Evolutionary conservation across 2,888 invertebrate genomes (phyloP).

Genomic region (Ophion obscuratus): DNA sequence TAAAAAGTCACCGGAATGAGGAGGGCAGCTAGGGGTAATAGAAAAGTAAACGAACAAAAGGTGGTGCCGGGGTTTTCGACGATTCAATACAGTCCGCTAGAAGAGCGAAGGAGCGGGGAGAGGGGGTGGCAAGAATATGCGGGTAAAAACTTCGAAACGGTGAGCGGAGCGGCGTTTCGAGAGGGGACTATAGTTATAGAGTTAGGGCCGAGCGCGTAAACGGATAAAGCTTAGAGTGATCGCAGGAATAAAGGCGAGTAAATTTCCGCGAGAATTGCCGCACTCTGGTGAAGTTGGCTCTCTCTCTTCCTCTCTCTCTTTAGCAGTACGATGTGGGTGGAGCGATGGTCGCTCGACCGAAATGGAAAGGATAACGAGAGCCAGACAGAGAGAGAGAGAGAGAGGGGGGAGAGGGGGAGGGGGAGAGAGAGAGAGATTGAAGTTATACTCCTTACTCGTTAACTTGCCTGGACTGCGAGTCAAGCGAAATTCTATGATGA

Average conservation of each 20-base stretch:
- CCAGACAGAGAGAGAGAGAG: not conserved
- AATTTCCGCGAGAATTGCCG: slow-evolving; percentile 59
- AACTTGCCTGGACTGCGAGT: slow-evolving; percentile 52
- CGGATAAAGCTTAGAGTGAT: slow-evolving; percentile 59
- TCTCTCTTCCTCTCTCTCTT: slow-evolving; percentile 2
- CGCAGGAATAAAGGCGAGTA: slow-evolving; percentile 52
- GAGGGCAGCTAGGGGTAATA: slow-evolving; percentile 43
- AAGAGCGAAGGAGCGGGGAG: slow-evolving; percentile 15
- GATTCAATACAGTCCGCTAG: slow-evolving; percentile 47
- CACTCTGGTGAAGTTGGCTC: slow-evolving; percentile 51
- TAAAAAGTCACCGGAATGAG: slow-evolving; percentile 30
- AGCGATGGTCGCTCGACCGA: slow-evolving; percentile 41
- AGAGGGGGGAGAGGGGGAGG: not conserved
- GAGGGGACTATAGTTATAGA: slow-evolving; percentile 19
- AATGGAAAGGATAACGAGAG: slow-evolving; percentile 63
- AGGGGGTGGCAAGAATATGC: slow-evolving; percentile 37
- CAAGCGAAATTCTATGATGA: not conserved
- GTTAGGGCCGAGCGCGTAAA: slow-evolving; percentile 38
- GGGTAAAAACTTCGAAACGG: slow-evolving; percentile 50
- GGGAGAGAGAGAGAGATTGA: slow-evolving; percentile 16
- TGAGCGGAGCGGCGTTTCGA: slow-evolving; percentile 41
- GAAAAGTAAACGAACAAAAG: slow-evolving; percentile 58
- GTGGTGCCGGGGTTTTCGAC: slow-evolving; percentile 29
- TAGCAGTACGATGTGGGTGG: slow-evolving; percentile 33
- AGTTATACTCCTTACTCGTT: slow-evolving; percentile 38